Conservation (phyloP, 2,888 invertebrate genomes). For the Cantharis rustica region DNA sequence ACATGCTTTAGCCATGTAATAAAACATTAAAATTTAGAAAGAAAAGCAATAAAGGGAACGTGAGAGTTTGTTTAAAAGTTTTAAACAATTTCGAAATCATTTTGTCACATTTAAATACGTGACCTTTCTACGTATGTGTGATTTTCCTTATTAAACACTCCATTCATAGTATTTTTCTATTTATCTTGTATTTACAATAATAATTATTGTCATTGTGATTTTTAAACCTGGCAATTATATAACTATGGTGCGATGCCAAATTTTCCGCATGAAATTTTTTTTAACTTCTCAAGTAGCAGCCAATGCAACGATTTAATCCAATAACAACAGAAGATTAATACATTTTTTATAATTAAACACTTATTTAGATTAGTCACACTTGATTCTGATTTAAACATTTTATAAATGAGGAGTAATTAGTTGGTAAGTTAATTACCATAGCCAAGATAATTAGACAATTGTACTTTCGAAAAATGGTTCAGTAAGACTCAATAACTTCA, state of each 20-base stretch:
- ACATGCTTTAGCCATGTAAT: neutral
- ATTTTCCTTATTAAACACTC: neutral
- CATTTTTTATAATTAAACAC: neutral
- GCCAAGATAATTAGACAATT: neutral
- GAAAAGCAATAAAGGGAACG: slow-evolving; percentile 5
- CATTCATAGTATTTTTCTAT: neutral
- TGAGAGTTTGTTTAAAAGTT: slow-evolving; percentile 12
- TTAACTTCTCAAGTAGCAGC: neutral
- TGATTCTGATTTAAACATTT: neutral
- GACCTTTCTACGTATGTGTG: slow-evolving; percentile 17
- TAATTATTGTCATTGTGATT: neutral
- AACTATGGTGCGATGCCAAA: neutral
- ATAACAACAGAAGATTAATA: neutral
- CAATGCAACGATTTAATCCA: neutral
- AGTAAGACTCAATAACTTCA: neutral
- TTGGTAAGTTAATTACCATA: neutral
- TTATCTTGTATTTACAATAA: neutral
- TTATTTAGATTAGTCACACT: neutral
- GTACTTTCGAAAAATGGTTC: neutral
- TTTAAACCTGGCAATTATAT: neutral
- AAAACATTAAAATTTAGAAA: neutral
- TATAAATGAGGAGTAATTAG: neutral
- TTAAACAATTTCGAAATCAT: slow-evolving; percentile 11
- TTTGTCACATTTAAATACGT: slow-evolving; percentile 14
- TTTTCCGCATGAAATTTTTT: neutral